Conservation (phyloP, 2,888 invertebrate genomes). For the Chymomyza fuscimana region DNA sequence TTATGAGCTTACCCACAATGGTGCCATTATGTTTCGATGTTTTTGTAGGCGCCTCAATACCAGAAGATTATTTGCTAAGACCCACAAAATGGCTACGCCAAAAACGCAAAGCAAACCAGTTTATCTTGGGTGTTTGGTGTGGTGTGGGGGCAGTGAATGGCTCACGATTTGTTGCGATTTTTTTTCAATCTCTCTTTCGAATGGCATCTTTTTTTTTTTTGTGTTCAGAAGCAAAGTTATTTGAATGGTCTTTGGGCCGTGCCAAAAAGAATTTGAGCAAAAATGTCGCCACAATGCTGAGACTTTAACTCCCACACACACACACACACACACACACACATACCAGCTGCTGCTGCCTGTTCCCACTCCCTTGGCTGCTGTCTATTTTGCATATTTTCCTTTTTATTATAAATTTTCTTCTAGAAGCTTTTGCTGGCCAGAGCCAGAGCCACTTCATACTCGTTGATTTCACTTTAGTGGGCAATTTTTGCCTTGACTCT, state of each 20-base stretch:
- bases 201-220: background rate
- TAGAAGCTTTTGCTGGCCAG: conserved; percentile 42
- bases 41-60: conserved; percentile 31
- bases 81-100: conserved; percentile 1
- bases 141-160: conserved; percentile 16
- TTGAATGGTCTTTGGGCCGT: conserved; percentile 34
- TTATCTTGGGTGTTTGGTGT: background rate
- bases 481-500: conserved; percentile 36
- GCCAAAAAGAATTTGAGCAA: conserved; percentile 62
- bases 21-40: conserved; percentile 33
- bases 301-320: conserved; percentile 16
- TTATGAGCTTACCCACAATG: conserved; percentile 49
- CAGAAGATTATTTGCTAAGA: background rate
- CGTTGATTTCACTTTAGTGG: conserved; percentile 61
- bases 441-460: conserved; percentile 21
- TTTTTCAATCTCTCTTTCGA: background rate
- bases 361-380: conserved; percentile 30
- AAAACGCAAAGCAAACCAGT: background rate
- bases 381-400: conserved; percentile 70
- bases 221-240: background rate
- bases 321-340: background rate
- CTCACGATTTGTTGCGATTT: background rate
- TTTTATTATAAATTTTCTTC: conserved; percentile 73
- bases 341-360: background rate
- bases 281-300: conserved; percentile 68